These are phyloP conservation scores for Natrix natrix DNA, from an alignment of 2,797 vertebrate genomes.

Conservation along the genomic window DNA sequence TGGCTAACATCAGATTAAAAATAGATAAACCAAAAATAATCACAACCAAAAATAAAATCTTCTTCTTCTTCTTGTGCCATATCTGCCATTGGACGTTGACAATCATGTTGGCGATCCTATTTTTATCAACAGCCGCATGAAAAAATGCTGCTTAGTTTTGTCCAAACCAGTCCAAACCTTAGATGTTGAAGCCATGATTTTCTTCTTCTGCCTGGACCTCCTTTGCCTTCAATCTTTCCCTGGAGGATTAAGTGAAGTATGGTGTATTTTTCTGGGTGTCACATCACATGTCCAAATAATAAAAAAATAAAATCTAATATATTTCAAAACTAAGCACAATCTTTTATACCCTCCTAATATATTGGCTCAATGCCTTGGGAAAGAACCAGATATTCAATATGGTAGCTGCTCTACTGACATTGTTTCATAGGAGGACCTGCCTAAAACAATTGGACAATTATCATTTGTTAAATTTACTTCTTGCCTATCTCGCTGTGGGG, in stretches of 20 bases:
- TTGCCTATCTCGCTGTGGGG: neutral
- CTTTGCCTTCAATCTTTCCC: no score
- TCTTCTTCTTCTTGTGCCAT: no score
- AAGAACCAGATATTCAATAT: neutral
- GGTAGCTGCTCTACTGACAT: neutral
- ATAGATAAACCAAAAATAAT: neutral
- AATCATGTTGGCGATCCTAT: no score
- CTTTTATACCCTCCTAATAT: neutral
- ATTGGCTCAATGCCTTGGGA: neutral
- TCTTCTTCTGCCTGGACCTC: no score
- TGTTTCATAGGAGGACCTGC: neutral
- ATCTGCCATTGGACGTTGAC: no score
- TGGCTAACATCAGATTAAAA: neutral
- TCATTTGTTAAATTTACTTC: neutral
- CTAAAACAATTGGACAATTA: neutral
- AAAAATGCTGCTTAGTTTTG: no score
- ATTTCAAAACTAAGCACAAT: neutral
- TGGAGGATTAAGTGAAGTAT: no score
- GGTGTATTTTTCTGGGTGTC: no score
- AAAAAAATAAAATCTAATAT: neutral
- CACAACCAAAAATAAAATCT: neutral
- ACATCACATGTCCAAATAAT: no score
- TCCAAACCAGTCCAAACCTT: no score
- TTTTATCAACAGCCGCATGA: no score
- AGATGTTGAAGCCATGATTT: no score